Evolutionary conservation across 2,113 vertebrate genomes (phyloP).

Genomic region (Plectropomus leopardus): DNA sequence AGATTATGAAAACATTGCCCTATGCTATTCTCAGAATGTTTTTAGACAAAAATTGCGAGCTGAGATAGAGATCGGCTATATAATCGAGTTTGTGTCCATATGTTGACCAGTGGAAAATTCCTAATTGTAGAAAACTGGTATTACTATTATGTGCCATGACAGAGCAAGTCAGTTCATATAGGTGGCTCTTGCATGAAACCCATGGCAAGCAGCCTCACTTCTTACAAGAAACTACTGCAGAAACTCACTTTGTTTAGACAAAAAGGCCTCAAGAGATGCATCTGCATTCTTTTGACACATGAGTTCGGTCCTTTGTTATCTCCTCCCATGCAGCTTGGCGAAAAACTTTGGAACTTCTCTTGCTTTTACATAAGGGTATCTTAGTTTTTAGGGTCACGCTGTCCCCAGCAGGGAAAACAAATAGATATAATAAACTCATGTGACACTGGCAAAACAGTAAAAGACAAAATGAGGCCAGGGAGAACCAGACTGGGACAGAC

Average conservation of each 20-base stretch:
- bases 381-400: slow-evolving; percentile 41
- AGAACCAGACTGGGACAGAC: slow-evolving; percentile 12
- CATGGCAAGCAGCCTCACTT: not conserved
- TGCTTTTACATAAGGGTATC: slow-evolving; percentile 26
- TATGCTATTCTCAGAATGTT: no score
- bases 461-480: slow-evolving; percentile 43
- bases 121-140: not conserved
- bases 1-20: no score
- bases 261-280: not conserved
- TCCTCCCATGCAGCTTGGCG: not conserved
- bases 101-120: not conserved
- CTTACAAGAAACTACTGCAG: not conserved
- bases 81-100: no score
- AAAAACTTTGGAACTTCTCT: slow-evolving; percentile 24
- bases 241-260: not conserved
- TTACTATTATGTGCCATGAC: not conserved
- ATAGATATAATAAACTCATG: slow-evolving; percentile 32
- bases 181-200: not conserved
- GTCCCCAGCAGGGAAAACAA: slow-evolving; percentile 44
- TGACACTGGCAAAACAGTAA: slow-evolving; percentile 19
- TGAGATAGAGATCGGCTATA: no score
- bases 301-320: slow-evolving; percentile 14
- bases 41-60: no score
- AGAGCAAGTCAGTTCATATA: not conserved
- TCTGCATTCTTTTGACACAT: slow-evolving; percentile 16